Percentiles rank a stretch among this genome's conserved stretches.
Conservation (phyloP, 2,113 vertebrate genomes). For the Macrotis lagotis region DNA sequence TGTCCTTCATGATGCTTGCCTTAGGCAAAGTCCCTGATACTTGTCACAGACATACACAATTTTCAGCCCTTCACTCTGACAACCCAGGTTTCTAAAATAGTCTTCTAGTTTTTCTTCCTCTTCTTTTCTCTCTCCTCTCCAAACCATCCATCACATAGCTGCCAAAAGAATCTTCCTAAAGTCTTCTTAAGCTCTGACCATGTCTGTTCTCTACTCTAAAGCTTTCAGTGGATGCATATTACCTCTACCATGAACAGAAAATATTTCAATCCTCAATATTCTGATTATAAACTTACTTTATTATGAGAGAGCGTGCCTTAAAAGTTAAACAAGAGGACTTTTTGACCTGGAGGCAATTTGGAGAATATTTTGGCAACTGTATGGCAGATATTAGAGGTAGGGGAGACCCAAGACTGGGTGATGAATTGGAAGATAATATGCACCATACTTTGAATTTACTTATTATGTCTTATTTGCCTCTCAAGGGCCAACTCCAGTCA, state of each 20-base stretch:
- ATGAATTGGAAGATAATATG: too few species aligned
- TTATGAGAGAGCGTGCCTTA: too few species aligned
- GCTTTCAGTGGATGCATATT: neutral
- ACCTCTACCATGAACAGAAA: neutral
- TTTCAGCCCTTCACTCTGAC: neutral
- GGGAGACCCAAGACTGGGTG: too few species aligned
- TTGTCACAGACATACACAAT: neutral
- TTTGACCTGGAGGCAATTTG: too few species aligned
- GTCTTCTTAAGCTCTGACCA: neutral
- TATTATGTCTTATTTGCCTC: too few species aligned
- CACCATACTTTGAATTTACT: too few species aligned
- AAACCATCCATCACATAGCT: neutral
- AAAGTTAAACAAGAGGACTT: too few species aligned
- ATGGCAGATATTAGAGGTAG: too few species aligned
- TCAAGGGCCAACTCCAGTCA: too few species aligned
- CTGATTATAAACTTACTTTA: neutral
- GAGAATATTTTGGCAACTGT: too few species aligned
- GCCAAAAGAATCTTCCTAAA: neutral
- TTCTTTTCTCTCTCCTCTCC: neutral
- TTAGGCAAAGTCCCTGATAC: neutral
- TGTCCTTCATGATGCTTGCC: neutral
- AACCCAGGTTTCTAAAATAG: neutral
- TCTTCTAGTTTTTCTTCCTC: neutral
- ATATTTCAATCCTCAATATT: neutral
- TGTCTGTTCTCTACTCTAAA: neutral